A percentile compares a stretch with the other conserved stretches of the same genome.
Evolutionary conservation across 2,797 vertebrate species (phyloP).

Genomic region (Chiloscyllium punctatum): DNA sequence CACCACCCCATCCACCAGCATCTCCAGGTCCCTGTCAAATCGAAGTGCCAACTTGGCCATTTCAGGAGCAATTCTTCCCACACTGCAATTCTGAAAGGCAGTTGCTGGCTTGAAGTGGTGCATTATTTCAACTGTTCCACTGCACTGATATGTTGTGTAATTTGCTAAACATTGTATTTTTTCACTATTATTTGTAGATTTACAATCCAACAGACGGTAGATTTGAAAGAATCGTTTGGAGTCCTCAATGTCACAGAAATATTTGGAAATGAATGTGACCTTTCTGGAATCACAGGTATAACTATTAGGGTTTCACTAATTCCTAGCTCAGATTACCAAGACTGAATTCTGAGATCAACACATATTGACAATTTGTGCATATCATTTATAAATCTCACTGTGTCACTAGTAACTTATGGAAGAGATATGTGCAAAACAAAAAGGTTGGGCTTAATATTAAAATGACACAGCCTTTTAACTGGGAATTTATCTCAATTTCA

Average conservation of each 20-base stretch:
- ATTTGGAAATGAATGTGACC: conserved; percentile 52
- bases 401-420: neutral
- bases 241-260: conserved; percentile 54
- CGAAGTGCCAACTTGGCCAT: no score
- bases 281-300: conserved; percentile 58
- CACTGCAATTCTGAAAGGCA: no score
- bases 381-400: neutral
- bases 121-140: neutral
- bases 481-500: neutral
- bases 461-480: neutral
- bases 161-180: neutral
- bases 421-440: neutral
- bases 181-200: conserved; percentile 47
- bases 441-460: neutral
- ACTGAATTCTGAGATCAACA: neutral
- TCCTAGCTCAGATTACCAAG: neutral
- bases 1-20: no score
- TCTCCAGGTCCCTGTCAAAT: no score
- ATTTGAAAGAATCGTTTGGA: conserved; percentile 51
- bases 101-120: no score
- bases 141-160: neutral
- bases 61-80: no score
- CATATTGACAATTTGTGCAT: neutral
- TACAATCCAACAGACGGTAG: conserved; percentile 52
- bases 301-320: neutral